A percentile compares a stretch with the other conserved stretches of the same genome.
Evolutionary conservation across 2,113 vertebrate species (phyloP).

Genomic region (Oryctolagus cuniculus): mOryCun1.1 NC_091435.1:51406501-51407000

Average conservation of each 20-base stretch:
- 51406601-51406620: not conserved
- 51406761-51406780: not conserved
- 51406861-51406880: not conserved
- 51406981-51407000: not conserved
- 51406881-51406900: not conserved
- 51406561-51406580: not conserved
- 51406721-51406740: not conserved
- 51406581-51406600: not conserved
- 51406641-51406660: not conserved
- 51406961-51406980: not conserved
- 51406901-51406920: not conserved
- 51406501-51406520: conserved; percentile 8
- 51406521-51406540: not conserved
- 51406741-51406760: not conserved
- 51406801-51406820: not conserved
- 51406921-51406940: not conserved
- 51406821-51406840: not conserved
- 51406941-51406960: not conserved
- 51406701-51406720: not conserved
- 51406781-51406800: not conserved
- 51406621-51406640: not conserved
- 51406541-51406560: not conserved
- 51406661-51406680: not conserved
- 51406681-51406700: not conserved
- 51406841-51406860: not conserved